phyloP scores from a whole-genome alignment of 2,888 invertebrate genomes.

The Electrophaes corylata region DNA sequence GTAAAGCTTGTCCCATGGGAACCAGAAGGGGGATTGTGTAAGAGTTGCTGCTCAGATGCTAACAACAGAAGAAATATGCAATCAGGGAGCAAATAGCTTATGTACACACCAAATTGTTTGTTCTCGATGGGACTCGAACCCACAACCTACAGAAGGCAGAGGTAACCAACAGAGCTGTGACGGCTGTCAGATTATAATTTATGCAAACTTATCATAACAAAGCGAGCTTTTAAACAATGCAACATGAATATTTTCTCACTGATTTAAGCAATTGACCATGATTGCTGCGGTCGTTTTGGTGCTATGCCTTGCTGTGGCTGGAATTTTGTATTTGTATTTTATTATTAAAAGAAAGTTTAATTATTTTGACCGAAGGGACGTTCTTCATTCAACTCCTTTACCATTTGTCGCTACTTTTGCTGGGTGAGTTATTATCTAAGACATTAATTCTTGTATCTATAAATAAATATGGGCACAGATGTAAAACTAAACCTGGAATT shows the following conservation, averaged over 20 bases:
- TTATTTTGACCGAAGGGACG: constrained; percentile 32
- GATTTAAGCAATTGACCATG: constrained; percentile 29
- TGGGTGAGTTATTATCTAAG: constrained; percentile 38
- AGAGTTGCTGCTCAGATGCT: too few species aligned
- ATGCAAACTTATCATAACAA: constrained; percentile 5
- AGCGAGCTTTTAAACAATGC: constrained; percentile 29
- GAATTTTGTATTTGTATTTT: constrained; percentile 38
- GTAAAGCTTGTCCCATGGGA: too few species aligned
- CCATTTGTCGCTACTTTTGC: constrained; percentile 35
- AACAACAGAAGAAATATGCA: too few species aligned
- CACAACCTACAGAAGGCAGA: too few species aligned
- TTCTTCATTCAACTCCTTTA: constrained; percentile 35
- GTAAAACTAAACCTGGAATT: too few species aligned
- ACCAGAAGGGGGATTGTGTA: too few species aligned
- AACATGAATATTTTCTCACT: constrained; percentile 21
- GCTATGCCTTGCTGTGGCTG: constrained; percentile 32
- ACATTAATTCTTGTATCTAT: background rate
- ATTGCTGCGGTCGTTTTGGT: constrained; percentile 38
- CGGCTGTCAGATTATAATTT: too few species aligned
- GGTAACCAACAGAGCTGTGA: too few species aligned
- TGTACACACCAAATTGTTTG: too few species aligned
- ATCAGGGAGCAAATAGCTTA: too few species aligned
- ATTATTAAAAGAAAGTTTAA: constrained; percentile 34
- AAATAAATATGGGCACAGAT: background rate
- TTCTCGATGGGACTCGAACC: too few species aligned